Evolutionary conservation across 2,888 invertebrate genomes (phyloP), one percentile per base, ranked within the genome.

Genomic region (Diaprepes abbreviatus): DNA sequence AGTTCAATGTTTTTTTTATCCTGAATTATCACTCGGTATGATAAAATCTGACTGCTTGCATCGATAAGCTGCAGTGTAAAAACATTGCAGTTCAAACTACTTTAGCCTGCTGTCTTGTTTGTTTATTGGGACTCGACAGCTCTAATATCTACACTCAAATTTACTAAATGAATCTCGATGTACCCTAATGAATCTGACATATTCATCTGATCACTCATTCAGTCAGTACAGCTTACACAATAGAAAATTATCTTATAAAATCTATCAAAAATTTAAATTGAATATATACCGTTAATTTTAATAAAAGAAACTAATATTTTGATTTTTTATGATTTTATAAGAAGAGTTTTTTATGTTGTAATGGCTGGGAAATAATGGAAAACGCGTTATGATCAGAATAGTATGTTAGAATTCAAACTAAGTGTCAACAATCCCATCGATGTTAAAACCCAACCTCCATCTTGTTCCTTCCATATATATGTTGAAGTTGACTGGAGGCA

Each of bases 1-100:
- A 84, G 83, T 83, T 84, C 80, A 81, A 83, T 84, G 84, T 83
- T 76, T 81, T 33, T n/a, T 50, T 82, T 80, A 79, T 81, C 81
- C 79, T 80, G 77, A 66, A 57, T 67, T 77, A 79, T 81, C 81
- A 83, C 80, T 81, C 81, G 81, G 79, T 82, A 81, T 81, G 80
- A 82, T 79, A 80, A 82, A 78, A 80, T 79, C 78, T 79, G 82
- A 81, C 78, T 82, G 82, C 83, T 83, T 83, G 83, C 83, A 68
- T 70, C 65, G 73, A 76, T 71, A 72, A 72, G 71, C 74, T 73
- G 73, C 73, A 66, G 72, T 74, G 71, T 74, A 68, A 72, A 66
- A 45, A 59, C 70, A 62, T 57, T 58, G 71, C 71, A 71, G 66
- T 71, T 66, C 52, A 50, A 71, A 62, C 62, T 66, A 50, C 50